phyloP scores from a whole-genome alignment of 2,113 vertebrate genomes.

The Poecile atricapillus region DNA sequence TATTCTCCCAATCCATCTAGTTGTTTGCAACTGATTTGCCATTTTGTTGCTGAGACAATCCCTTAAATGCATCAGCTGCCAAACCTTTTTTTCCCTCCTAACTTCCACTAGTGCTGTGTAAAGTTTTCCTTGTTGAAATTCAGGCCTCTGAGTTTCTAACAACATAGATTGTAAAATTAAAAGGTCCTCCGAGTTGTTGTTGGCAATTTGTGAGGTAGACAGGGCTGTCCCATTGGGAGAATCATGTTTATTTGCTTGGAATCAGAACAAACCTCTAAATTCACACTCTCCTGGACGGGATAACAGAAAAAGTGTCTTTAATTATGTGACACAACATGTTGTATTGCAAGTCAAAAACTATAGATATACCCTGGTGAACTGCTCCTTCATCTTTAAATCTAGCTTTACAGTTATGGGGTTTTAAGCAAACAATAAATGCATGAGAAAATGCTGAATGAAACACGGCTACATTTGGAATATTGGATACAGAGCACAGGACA shows the following conservation, averaged over 20 bases:
- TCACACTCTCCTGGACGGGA: background rate
- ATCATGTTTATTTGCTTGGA: background rate
- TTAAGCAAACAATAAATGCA: background rate
- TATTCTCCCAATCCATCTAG: conserved; percentile 8
- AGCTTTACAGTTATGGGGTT: background rate
- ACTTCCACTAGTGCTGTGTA: background rate
- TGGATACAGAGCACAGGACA: background rate
- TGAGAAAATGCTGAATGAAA: background rate
- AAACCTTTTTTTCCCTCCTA: background rate
- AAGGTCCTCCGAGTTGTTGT: background rate
- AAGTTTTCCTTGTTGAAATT: background rate
- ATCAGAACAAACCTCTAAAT: background rate
- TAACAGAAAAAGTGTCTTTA: background rate
- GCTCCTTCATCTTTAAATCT: background rate
- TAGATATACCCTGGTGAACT: background rate
- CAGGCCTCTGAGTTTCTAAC: background rate
- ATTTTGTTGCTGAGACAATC: conserved; percentile 13
- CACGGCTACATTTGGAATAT: background rate
- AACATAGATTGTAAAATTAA: background rate
- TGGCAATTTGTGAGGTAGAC: background rate
- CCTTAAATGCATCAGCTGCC: background rate
- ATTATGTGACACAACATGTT: background rate
- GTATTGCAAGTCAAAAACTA: background rate
- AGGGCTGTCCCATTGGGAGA: background rate
- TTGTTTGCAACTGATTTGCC: background rate